Percentiles rank a stretch among this genome's conserved stretches.
phyloP scores from a whole-genome alignment of 2,113 vertebrate genomes.

The Varanus komodoensis region DNA sequence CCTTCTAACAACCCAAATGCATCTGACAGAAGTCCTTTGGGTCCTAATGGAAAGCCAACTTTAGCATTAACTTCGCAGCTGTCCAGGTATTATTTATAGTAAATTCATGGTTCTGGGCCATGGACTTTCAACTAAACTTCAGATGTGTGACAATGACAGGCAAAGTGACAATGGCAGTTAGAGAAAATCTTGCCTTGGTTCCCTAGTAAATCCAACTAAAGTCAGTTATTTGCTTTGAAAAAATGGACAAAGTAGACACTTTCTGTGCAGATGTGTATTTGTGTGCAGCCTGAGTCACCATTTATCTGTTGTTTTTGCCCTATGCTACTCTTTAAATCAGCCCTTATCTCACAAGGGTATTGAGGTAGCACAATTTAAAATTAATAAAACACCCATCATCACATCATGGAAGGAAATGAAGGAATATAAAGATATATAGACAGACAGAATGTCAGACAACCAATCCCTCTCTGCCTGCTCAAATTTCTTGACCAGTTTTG shows the following conservation, averaged over 20 bases:
- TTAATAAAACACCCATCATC: neutral
- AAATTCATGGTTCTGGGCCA: slow-evolving; percentile 13
- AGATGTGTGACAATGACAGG: neutral
- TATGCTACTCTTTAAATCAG: slow-evolving; percentile 15
- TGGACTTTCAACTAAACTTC: slow-evolving; percentile 6
- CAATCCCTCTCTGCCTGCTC: too few relatives aligned
- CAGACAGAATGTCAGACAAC: neutral
- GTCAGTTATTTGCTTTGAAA: neutral
- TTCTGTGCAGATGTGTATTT: slow-evolving; percentile 11
- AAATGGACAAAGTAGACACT: neutral
- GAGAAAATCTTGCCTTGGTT: slow-evolving; percentile 13
- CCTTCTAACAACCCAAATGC: too few relatives aligned
- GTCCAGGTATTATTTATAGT: slow-evolving; percentile 37
- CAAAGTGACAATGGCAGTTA: neutral
- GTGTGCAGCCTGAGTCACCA: neutral
- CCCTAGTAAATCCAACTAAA: neutral
- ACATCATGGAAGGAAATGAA: neutral
- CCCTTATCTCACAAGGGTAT: neutral
- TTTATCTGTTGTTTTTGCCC: slow-evolving; percentile 20
- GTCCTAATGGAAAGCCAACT: neutral
- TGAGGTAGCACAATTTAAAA: neutral
- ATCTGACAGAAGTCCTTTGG: too few relatives aligned
- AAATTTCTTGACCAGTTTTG: neutral
- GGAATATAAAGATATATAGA: neutral
- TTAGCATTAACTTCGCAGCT: neutral